phyloP scores from a whole-genome alignment of 1,140 invertebrate species.

The Protaetia brevitarsis region DNA sequence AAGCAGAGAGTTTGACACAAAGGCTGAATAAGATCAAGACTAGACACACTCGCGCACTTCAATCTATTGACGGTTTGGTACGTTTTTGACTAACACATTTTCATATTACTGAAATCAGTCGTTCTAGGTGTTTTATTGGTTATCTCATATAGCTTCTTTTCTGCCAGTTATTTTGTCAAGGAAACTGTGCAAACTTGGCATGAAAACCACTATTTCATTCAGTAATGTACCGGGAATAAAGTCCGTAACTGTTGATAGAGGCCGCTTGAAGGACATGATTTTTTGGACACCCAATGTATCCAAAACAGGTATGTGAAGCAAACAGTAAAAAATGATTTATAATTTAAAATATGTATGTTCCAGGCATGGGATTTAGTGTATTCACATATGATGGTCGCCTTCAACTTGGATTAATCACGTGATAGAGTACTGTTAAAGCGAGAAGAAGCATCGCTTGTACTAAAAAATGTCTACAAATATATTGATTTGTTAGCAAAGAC shows the following conservation, averaged over 20 bases:
- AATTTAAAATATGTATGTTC: conserved; percentile 20
- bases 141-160: background rate
- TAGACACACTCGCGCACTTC: background rate
- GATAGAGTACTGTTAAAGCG: conserved; percentile 12
- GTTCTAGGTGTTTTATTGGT: background rate
- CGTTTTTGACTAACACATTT: background rate
- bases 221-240: conserved; percentile 27
- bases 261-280: conserved; percentile 23
- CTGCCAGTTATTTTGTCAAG: background rate
- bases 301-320: conserved; percentile 17
- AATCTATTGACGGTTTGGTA: background rate
- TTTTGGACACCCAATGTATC: conserved; percentile 25
- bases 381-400: conserved; percentile 27
- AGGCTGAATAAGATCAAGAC: background rate
- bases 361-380: conserved; percentile 25
- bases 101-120: background rate
- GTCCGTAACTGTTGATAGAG: conserved; percentile 13
- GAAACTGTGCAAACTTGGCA: background rate
- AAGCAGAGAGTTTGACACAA: background rate
- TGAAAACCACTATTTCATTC: conserved; percentile 16
- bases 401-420: conserved; percentile 16
- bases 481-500: conserved; percentile 20
- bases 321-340: background rate
- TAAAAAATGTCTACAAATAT: conserved; percentile 25
- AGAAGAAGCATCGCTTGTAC: background rate